Percentiles rank a stretch among this genome's conserved stretches.
Evolutionary conservation across 2,888 invertebrate species (phyloP).

Genomic region (Tiphia femorata): DNA sequence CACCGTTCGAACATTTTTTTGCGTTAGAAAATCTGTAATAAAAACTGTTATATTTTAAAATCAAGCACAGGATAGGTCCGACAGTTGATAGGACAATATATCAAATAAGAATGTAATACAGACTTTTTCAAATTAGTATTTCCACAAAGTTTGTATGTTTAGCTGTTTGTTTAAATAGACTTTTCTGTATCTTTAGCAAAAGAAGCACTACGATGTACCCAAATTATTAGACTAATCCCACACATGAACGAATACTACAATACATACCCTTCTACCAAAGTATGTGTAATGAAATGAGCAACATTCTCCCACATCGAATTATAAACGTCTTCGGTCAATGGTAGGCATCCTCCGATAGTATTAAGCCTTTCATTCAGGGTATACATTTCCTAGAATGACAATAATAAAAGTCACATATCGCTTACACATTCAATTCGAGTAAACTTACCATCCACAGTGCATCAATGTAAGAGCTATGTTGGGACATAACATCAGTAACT

Average conservation of each 20-base stretch:
- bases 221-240: no score
- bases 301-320: slow-evolving; percentile 89
- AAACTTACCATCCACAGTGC: slow-evolving; percentile 78
- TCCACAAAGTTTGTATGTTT: no score
- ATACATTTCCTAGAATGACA: slow-evolving; percentile 75
- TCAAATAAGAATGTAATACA: no score
- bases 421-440: background rate
- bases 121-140: no score
- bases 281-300: slow-evolving; percentile 86
- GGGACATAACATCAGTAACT: slow-evolving; percentile 93
- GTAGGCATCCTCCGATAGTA: slow-evolving; percentile 78
- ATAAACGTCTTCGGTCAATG: slow-evolving; percentile 78
- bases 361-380: slow-evolving; percentile 84
- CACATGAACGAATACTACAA: slow-evolving; percentile 13
- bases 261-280: slow-evolving; percentile 90
- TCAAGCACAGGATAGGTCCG: background rate
- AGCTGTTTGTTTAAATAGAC: no score
- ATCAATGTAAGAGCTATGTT: slow-evolving; percentile 92
- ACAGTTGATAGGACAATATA: no score
- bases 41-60: slow-evolving; percentile 9
- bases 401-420: background rate
- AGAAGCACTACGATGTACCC: no score
- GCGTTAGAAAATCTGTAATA: slow-evolving; percentile 83
- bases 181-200: no score
- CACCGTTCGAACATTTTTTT: slow-evolving; percentile 95